phyloP scores from a whole-genome alignment of 92 coral and sea anemone species.

The Desmophyllum pertusum region DNA sequence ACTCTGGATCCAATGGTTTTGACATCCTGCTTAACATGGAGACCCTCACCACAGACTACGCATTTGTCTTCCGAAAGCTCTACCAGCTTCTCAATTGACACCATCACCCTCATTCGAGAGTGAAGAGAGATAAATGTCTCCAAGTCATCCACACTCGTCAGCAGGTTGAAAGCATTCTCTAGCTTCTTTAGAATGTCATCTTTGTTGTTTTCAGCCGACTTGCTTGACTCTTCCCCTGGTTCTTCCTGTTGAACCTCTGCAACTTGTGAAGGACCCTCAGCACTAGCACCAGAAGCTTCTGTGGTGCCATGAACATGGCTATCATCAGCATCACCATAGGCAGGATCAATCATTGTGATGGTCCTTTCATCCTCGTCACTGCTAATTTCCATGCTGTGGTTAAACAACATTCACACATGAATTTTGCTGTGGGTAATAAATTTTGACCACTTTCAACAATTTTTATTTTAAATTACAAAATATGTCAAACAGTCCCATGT shows the following conservation, averaged over 20 bases:
- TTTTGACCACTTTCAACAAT: too few relatives aligned
- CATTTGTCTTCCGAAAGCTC: conserved; percentile 34
- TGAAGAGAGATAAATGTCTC: conserved; percentile 11
- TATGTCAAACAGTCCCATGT: too few relatives aligned
- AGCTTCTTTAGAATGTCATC: too few relatives aligned
- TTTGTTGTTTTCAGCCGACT: not conserved
- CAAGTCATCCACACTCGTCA: conserved; percentile 3
- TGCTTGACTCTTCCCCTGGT: not conserved
- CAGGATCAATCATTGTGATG: conserved; percentile 41
- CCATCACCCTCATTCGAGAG: conserved; percentile 50
- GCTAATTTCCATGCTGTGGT: conserved; percentile 13
- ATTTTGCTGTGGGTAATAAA: too few relatives aligned
- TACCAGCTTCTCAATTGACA: conserved; percentile 35
- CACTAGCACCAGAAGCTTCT: not conserved
- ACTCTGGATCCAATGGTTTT: conserved; percentile 35
- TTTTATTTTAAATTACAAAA: too few relatives aligned
- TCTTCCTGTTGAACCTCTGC: not conserved
- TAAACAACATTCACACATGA: too few relatives aligned
- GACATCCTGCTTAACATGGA: conserved; percentile 14
- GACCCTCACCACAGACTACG: not conserved
- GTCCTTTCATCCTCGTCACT: conserved; percentile 34
- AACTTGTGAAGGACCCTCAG: not conserved
- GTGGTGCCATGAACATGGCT: not conserved
- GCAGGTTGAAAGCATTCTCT: conserved; percentile 8
- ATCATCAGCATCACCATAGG: conserved; percentile 13